Evolutionary conservation across 2,888 invertebrate species (phyloP).

Genomic region (Lycaena phlaeas): DNA sequence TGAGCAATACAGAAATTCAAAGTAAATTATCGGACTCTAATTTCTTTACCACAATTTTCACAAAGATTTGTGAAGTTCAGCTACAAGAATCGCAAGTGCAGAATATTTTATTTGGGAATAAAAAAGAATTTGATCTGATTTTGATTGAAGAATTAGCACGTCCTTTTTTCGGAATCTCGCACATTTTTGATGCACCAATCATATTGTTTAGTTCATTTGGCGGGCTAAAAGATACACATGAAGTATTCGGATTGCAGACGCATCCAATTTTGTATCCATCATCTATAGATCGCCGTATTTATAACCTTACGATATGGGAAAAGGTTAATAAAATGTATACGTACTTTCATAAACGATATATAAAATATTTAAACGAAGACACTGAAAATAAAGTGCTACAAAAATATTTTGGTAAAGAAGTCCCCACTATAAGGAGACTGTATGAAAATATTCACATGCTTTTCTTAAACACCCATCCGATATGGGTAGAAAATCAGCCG

Average conservation of each 20-base stretch:
- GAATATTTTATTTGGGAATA: constrained; percentile 21
- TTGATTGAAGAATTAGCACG: constrained; percentile 27
- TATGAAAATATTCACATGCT: constrained; percentile 35
- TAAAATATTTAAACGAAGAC: not conserved
- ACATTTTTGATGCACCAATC: constrained; percentile 29
- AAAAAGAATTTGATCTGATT: constrained; percentile 28
- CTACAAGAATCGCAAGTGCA: constrained; percentile 21
- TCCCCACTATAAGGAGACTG: constrained; percentile 23
- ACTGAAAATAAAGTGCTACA: constrained; percentile 18
- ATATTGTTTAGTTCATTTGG: constrained; percentile 31
- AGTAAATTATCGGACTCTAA: not conserved
- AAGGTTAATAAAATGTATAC: constrained; percentile 23
- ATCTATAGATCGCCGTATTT: constrained; percentile 18
- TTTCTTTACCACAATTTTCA: not conserved
- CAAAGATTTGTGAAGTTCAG: constrained; percentile 19
- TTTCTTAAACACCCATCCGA: constrained; percentile 44
- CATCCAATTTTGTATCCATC: constrained; percentile 33
- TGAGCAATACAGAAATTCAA: not conserved
- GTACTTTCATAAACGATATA: not conserved
- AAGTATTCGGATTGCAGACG: constrained; percentile 23
- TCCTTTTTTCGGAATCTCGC: constrained; percentile 21
- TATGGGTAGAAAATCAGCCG: constrained; percentile 38
- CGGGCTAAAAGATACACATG: constrained; percentile 15
- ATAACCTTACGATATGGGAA: constrained; percentile 27
- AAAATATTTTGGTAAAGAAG: constrained; percentile 21